Conservation (phyloP, 2,113 vertebrate species). For the Ranitomeya variabilis region DNA sequence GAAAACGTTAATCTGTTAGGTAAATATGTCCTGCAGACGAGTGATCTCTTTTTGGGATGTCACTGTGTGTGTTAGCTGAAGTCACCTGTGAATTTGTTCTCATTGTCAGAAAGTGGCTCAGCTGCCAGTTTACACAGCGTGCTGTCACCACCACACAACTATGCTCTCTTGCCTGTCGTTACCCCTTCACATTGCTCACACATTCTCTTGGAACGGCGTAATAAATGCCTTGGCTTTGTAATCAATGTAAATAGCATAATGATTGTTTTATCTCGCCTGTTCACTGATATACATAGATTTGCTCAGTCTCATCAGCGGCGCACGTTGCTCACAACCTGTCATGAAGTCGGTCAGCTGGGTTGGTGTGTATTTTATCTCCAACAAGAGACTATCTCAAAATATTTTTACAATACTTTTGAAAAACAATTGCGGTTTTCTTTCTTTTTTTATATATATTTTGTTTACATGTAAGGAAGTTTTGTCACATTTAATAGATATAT, state of each 20-base stretch:
- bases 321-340: background rate
- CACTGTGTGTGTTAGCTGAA: slow-evolving; percentile 35
- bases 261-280: background rate
- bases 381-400: too few relatives aligned
- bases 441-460: too few relatives aligned
- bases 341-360: background rate
- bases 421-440: too few relatives aligned
- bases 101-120: slow-evolving; percentile 38
- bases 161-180: slow-evolving; percentile 19
- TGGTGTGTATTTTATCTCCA: background rate
- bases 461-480: too few relatives aligned
- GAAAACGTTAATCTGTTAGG: slow-evolving; percentile 33
- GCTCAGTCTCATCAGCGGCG: background rate
- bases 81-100: slow-evolving; percentile 37
- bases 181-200: background rate
- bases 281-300: background rate
- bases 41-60: slow-evolving; percentile 21
- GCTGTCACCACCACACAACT: slow-evolving; percentile 30
- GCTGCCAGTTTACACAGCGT: slow-evolving; percentile 20
- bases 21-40: slow-evolving; percentile 40
- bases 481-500: too few relatives aligned
- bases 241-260: background rate
- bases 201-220: background rate
- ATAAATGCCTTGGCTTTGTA: background rate
- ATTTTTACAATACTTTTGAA: too few relatives aligned